Evolutionary conservation across 2,113 vertebrate genomes (phyloP).

Genomic region (Halcyon malimbica): DNA sequence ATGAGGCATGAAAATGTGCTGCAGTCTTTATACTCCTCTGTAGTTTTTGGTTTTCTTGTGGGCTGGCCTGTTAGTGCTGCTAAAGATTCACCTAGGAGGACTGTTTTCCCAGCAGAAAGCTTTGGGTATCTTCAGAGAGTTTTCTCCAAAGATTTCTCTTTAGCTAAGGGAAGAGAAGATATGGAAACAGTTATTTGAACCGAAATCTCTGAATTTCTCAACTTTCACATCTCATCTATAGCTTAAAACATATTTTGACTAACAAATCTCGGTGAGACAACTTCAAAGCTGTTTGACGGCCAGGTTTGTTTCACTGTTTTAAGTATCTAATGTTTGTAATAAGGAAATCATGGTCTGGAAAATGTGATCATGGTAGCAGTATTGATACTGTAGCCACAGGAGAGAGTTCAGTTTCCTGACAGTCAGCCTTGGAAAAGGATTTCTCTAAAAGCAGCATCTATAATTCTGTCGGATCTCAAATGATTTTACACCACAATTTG

Average conservation of each 20-base stretch:
- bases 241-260: not conserved
- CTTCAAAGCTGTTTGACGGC: not conserved
- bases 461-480: not conserved
- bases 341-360: not conserved
- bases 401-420: not conserved
- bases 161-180: not conserved
- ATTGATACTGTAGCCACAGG: not conserved
- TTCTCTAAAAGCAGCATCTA: not conserved
- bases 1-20: not conserved
- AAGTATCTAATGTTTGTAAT: not conserved
- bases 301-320: not conserved
- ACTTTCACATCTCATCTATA: not conserved
- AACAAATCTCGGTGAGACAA: not conserved
- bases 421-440: not conserved
- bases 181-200: not conserved
- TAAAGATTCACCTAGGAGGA: not conserved
- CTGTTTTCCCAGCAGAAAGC: not conserved
- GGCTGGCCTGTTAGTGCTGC: not conserved
- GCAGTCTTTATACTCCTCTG: not conserved
- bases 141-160: not conserved
- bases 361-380: not conserved
- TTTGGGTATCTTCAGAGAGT: not conserved
- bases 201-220: not conserved
- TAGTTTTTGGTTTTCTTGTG: not conserved
- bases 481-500: slow-evolving; percentile 5